These are phyloP conservation scores for Megaceryle alcyon DNA, from an alignment of 2,797 vertebrate genomes.

Conservation along the genomic window DNA sequence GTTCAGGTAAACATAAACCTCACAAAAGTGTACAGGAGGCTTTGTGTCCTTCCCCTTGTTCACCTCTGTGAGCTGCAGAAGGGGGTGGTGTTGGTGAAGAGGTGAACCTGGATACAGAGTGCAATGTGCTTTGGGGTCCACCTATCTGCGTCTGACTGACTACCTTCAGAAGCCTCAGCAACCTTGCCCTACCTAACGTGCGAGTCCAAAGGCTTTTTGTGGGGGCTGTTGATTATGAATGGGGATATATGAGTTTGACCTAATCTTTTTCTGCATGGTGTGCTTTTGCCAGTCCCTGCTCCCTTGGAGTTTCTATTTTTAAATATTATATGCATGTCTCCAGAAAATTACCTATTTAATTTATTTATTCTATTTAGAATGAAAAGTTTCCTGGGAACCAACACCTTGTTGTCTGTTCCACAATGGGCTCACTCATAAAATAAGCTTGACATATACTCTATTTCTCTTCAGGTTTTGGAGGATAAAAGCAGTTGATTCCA, in stretches of 20 bases:
- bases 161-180: neutral
- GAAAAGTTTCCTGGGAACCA: neutral
- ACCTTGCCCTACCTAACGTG: neutral
- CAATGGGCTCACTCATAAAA: neutral
- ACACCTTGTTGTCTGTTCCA: neutral
- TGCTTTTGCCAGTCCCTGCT: neutral
- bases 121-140: neutral
- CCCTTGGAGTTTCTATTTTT: neutral
- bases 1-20: neutral
- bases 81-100: neutral
- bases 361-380: neutral
- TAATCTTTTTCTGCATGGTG: neutral
- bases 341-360: neutral
- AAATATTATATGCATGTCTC: neutral
- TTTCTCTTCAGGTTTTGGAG: conserved; percentile 22
- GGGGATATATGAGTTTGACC: neutral
- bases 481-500: conserved; percentile 25
- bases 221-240: neutral
- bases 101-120: neutral
- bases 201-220: neutral
- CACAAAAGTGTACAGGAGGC: neutral
- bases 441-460: neutral
- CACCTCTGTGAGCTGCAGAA: neutral
- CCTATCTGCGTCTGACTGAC: neutral
- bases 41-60: neutral